phyloP scores from a whole-genome alignment of 2,888 invertebrate species.

The Acronicta aceris region DNA sequence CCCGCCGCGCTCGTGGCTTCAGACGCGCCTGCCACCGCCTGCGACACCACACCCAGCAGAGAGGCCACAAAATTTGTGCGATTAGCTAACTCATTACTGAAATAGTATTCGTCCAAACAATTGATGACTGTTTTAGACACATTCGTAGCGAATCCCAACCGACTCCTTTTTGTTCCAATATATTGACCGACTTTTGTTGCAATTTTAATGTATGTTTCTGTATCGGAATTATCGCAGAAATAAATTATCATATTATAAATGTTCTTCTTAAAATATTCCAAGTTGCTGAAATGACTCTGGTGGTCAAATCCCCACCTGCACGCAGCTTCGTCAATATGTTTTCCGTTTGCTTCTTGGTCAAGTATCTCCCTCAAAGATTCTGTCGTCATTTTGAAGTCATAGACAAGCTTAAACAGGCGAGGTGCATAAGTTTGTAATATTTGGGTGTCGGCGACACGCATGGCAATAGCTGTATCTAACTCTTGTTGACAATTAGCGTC shows the following conservation, averaged over 20 bases:
- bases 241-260: not conserved
- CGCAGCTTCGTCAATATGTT: constrained; percentile 24
- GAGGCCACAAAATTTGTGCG: too few species aligned
- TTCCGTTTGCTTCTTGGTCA: constrained; percentile 14
- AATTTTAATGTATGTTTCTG: not conserved
- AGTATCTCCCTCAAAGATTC: constrained; percentile 27
- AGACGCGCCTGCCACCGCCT: constrained; percentile 10
- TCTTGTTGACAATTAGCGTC: constrained; percentile 19
- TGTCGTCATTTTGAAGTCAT: constrained; percentile 23
- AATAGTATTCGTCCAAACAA: constrained; percentile 12
- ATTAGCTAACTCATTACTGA: constrained; percentile 3
- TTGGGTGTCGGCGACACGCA: constrained; percentile 35
- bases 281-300: not conserved
- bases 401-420: constrained; percentile 14
- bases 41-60: constrained; percentile 30
- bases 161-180: not conserved
- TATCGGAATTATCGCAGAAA: not conserved
- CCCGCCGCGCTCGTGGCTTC: constrained; percentile 26
- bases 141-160: not conserved
- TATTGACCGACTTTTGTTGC: too few species aligned
- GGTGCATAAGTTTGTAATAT: constrained; percentile 16
- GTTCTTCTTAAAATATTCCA: not conserved
- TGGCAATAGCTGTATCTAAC: constrained; percentile 31
- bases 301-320: constrained; percentile 16
- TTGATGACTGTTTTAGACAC: not conserved